These are phyloP conservation scores for Bombus pyrosoma DNA, from an alignment of 1,140 invertebrate genomes.

Conservation along the genomic window DNA sequence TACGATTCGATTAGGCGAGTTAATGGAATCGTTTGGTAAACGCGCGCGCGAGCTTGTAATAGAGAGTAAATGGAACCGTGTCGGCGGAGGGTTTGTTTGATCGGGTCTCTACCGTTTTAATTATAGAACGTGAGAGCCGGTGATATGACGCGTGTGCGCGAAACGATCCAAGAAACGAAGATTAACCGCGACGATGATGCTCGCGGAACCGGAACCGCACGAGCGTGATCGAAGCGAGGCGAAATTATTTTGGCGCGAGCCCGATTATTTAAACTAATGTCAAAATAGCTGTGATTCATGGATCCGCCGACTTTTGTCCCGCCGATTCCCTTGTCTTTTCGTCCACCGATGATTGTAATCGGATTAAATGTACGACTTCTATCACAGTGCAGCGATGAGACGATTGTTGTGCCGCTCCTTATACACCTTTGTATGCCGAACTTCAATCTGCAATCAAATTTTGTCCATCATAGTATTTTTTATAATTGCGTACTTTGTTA, in stretches of 20 bases:
- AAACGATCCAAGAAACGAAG: conserved; percentile 21
- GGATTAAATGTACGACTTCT: too few species aligned
- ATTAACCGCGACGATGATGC: conserved; percentile 20
- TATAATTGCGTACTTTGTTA: background rate
- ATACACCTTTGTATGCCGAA: too few species aligned
- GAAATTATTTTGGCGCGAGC: conserved; percentile 35
- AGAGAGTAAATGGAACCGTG: background rate
- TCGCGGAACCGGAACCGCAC: conserved; percentile 39
- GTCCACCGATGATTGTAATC: background rate
- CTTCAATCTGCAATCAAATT: background rate
- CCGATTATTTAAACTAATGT: conserved; percentile 33
- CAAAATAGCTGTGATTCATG: conserved; percentile 22
- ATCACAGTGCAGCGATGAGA: too few species aligned
- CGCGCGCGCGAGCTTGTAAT: background rate
- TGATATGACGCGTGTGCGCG: conserved; percentile 31
- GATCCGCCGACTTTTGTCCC: conserved; percentile 14
- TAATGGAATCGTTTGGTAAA: background rate
- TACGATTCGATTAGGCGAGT: conserved; percentile 23
- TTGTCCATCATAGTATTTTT: background rate
- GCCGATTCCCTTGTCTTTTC: background rate
- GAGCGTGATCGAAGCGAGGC: background rate
- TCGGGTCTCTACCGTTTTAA: conserved; percentile 32
- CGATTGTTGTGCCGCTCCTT: too few species aligned
- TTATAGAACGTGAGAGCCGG: conserved; percentile 33
- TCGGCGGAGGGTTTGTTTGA: conserved; percentile 21